Evolutionary conservation across 2,797 vertebrate genomes (phyloP), one percentile per base, ranked within the genome.

Genomic region (Chaunax sp.): DNA sequence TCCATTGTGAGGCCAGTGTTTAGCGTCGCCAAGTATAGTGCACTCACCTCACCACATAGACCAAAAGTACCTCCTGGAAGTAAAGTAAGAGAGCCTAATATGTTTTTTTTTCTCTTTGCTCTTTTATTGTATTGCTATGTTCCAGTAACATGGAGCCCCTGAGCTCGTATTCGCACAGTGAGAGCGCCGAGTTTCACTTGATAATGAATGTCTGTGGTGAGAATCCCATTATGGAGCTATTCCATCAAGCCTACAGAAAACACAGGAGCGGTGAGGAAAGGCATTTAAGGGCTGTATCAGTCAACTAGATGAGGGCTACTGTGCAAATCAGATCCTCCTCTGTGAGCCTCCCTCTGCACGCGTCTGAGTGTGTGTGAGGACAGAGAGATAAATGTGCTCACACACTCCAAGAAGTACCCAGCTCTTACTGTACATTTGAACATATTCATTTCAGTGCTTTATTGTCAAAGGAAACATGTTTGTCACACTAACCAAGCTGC

Each of bases 151-250:
- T 87, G 87, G 82, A 89, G 86, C 87, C 85, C 82, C 68, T 71
- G 62, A 90, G 90, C 88, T 86, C 47, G 78, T 88, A 28, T 87
- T 90, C 85, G 79, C 77, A 43, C 80, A 49, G 71, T 76, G 83
- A 84, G 82, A 87, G 79, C 66, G 19, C 43, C 3, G 63, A 79
- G 69, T 86, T 86, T 83, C 77, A 57, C 86, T 90, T 91, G 80
- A 91, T 92, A 93, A 91, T 92, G 90, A 93, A 91, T 90, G 91
- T 91, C 89, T 93, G 93, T 87, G 93, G 93, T 92, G 89, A 92
- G 91, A 87, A 92, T 89, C 90, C 93, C 92, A 94, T 94, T 93
- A 94, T 90, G 89, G 77, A 46, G 58, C 82, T 78, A 69, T 82
- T 90, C 86, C 88, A 92, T 91, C 91, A 90, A 87, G 82, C 82